Percentiles rank a stretch among this genome's conserved stretches.
Conservation (phyloP, 2,797 vertebrate genomes). For the Tadarida brasiliensis region DNA sequence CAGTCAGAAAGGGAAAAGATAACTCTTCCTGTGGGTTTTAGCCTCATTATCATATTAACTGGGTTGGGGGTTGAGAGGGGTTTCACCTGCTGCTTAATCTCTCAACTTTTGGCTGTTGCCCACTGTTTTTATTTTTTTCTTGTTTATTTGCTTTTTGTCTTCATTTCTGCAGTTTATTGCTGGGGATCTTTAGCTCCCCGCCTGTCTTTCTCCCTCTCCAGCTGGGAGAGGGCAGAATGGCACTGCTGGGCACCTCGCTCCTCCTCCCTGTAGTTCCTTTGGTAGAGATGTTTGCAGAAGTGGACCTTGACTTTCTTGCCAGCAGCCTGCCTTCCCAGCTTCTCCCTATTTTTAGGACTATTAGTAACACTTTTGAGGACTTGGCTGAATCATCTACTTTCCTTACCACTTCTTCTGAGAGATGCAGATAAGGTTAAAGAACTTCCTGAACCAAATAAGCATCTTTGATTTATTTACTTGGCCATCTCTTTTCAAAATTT, state of each 20-base stretch:
- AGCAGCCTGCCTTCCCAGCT: neutral
- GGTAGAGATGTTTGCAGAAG: neutral
- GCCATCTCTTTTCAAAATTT: neutral
- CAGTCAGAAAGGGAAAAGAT: neutral
- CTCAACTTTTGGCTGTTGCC: neutral
- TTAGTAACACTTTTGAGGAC: neutral
- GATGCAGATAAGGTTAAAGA: neutral
- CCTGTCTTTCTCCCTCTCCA: neutral
- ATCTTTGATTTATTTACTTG: constrained; percentile 20
- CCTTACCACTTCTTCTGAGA: constrained; percentile 6
- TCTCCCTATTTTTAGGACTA: neutral
- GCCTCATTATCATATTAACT: neutral
- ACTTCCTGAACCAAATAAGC: neutral
- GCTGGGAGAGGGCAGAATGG: neutral
- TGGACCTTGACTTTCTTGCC: neutral
- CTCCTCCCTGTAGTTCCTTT: neutral
- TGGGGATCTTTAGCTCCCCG: neutral
- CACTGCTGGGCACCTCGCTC: neutral
- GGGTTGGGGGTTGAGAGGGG: neutral
- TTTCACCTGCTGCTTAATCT: neutral
- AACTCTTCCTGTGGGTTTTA: neutral
- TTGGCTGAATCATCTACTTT: neutral
- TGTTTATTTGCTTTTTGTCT: neutral
- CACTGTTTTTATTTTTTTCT: neutral
- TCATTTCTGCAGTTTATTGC: neutral